phyloP scores from a whole-genome alignment of 2,888 invertebrate species.

The Catocala fraxini region DNA sequence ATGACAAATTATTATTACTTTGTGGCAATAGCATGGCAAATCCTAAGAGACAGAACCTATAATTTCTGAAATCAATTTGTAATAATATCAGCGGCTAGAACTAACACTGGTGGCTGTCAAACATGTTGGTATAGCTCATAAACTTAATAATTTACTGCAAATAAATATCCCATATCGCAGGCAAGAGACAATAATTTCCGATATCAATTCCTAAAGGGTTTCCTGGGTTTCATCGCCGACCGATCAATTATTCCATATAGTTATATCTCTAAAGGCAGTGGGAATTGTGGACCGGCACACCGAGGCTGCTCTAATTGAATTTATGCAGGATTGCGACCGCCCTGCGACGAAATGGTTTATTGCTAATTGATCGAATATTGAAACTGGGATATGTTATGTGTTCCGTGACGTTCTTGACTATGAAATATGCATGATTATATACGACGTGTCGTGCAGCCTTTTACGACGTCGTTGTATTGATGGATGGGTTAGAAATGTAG shows the following conservation, averaged over 20 bases:
- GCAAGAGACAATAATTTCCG: slow-evolving; percentile 54
- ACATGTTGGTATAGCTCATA: slow-evolving; percentile 27
- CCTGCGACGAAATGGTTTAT: slow-evolving; percentile 73
- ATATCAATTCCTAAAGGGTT: slow-evolving; percentile 62
- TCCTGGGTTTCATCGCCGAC: slow-evolving; percentile 54
- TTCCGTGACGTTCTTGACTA: slow-evolving; percentile 53
- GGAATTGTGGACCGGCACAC: slow-evolving; percentile 61
- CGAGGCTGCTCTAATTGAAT: slow-evolving; percentile 75
- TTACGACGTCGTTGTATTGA: slow-evolving; percentile 36
- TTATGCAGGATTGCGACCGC: slow-evolving; percentile 75
- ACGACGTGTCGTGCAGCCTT: slow-evolving; percentile 30
- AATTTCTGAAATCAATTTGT: background rate
- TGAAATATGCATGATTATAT: slow-evolving; percentile 53
- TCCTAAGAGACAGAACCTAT: no score
- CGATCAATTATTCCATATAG: slow-evolving; percentile 78
- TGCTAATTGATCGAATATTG: slow-evolving; percentile 79
- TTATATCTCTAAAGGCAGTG: slow-evolving; percentile 66
- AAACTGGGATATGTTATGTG: slow-evolving; percentile 51
- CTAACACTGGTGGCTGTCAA: slow-evolving; percentile 18
- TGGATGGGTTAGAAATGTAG: background rate
- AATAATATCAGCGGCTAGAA: background rate
- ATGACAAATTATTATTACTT: no score
- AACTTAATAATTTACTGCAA: slow-evolving; percentile 50
- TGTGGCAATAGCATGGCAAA: no score
- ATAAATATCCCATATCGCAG: slow-evolving; percentile 49